Evolutionary conservation across 1,140 invertebrate genomes (phyloP).

Genomic region (Nomia melanderi): DNA sequence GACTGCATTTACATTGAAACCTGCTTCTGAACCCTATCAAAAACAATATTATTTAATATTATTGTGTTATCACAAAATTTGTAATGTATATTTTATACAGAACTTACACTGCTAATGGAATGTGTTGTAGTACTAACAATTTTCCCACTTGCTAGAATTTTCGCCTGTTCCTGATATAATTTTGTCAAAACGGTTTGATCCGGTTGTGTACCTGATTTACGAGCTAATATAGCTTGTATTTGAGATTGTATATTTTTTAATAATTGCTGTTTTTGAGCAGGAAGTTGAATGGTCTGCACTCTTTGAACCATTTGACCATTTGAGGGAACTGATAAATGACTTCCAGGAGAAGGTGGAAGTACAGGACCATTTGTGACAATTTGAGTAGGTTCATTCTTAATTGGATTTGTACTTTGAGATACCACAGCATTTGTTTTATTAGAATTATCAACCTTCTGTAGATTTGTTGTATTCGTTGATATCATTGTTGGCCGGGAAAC

Average conservation of each 20-base stretch:
- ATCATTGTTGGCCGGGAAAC: constrained; percentile 68
- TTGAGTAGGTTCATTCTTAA: constrained; percentile 69
- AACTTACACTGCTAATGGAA: constrained; percentile 70
- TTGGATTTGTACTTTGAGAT: constrained; percentile 69
- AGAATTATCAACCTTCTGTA: constrained; percentile 67
- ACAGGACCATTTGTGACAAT: constrained; percentile 68
- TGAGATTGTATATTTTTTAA: constrained; percentile 80
- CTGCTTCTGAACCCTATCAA: constrained; percentile 68
- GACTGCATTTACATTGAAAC: constrained; percentile 67
- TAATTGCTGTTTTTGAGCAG: constrained; percentile 75
- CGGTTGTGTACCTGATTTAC: constrained; percentile 74
- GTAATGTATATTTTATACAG: neutral
- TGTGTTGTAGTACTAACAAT: constrained; percentile 76
- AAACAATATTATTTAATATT: constrained; percentile 12
- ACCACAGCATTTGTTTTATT: constrained; percentile 67
- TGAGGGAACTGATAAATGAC: constrained; percentile 68
- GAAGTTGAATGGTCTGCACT: constrained; percentile 76
- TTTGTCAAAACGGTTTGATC: constrained; percentile 79
- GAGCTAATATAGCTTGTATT: constrained; percentile 78
- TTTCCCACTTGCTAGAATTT: constrained; percentile 82
- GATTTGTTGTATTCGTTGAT: constrained; percentile 57
- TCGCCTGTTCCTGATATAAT: constrained; percentile 81
- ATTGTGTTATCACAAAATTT: constrained; percentile 3
- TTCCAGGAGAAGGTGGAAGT: constrained; percentile 61
- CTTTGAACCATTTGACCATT: constrained; percentile 75